Evolutionary conservation across 2,888 invertebrate species (phyloP).

Genomic region (Alsophila aescularia): DNA sequence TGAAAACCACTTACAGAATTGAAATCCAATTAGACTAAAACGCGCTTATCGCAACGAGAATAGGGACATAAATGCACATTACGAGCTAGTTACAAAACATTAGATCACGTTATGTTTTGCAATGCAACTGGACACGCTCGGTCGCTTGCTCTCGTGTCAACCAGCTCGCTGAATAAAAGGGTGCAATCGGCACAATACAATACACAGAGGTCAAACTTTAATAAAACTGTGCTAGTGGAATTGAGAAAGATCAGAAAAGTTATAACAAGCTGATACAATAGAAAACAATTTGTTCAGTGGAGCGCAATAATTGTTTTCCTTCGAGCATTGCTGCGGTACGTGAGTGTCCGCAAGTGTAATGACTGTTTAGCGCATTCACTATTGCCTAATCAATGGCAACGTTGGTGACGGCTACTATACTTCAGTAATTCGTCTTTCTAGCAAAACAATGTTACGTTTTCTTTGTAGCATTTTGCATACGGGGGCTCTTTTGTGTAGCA

Average conservation of each 20-base stretch:
- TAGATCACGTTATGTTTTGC: conserved; percentile 57
- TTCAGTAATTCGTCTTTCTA: background rate
- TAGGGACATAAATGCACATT: conserved; percentile 43
- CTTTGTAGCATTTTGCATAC: too few relatives aligned
- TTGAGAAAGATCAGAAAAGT: conserved; percentile 37
- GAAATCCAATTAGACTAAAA: conserved; percentile 35
- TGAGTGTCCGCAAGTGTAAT: conserved; percentile 12
- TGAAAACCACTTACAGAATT: conserved; percentile 42
- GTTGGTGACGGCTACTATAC: background rate
- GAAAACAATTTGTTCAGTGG: conserved; percentile 36
- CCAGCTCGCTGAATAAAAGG: conserved; percentile 34
- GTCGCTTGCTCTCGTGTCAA: conserved; percentile 36
- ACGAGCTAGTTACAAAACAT: conserved; percentile 47
- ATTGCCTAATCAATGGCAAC: background rate
- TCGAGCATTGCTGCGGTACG: conserved; percentile 14
- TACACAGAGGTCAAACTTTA: conserved; percentile 44
- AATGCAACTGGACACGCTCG: conserved; percentile 44
- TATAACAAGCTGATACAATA: conserved; percentile 11
- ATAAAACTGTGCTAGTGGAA: conserved; percentile 42
- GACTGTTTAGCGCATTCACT: background rate
- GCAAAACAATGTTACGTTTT: background rate
- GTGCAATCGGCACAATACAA: conserved; percentile 33
- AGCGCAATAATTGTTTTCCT: conserved; percentile 34
- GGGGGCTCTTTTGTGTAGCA: too few relatives aligned
- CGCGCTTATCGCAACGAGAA: conserved; percentile 18